Percentiles rank a stretch among this genome's conserved stretches.
Evolutionary conservation across 2,888 invertebrate genomes (phyloP).

Genomic region (Pseudococcus viburni): DNA sequence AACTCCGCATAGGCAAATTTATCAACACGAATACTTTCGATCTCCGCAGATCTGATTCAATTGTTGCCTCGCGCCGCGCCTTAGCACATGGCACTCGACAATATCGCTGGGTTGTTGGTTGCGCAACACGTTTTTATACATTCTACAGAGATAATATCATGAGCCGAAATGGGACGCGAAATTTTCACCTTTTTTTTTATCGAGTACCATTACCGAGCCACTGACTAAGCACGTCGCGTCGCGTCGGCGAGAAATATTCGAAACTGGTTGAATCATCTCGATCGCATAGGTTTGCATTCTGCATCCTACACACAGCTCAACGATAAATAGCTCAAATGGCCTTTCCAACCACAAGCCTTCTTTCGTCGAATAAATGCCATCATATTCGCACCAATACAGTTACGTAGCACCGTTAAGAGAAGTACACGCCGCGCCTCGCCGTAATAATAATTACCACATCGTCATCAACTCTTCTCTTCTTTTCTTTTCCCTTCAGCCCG

Average conservation of each 20-base stretch:
- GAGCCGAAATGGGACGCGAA: not conserved
- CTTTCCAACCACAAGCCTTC: not conserved
- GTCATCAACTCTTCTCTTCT: not conserved
- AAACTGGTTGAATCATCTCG: conserved; percentile 9
- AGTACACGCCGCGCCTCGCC: no score
- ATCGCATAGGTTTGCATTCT: not conserved
- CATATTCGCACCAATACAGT: not conserved
- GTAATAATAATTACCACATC: not conserved
- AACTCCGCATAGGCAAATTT: not conserved
- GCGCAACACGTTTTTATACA: not conserved
- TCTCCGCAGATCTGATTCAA: not conserved
- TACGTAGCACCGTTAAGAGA: not conserved
- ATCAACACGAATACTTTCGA: not conserved
- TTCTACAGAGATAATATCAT: not conserved
- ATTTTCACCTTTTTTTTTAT: not conserved
- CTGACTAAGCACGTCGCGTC: not conserved
- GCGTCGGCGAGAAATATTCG: not conserved
- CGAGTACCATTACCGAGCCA: not conserved
- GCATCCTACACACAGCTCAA: not conserved
- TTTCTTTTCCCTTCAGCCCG: not conserved
- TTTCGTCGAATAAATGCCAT: not conserved
- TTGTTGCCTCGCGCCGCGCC: no score
- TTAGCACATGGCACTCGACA: no score
- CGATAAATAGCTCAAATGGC: not conserved
- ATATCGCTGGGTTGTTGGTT: not conserved